A percentile compares a stretch with the other conserved stretches of the same genome.
Evolutionary conservation across 2,113 vertebrate genomes (phyloP).

Genomic region (Myocastor coypus): DNA sequence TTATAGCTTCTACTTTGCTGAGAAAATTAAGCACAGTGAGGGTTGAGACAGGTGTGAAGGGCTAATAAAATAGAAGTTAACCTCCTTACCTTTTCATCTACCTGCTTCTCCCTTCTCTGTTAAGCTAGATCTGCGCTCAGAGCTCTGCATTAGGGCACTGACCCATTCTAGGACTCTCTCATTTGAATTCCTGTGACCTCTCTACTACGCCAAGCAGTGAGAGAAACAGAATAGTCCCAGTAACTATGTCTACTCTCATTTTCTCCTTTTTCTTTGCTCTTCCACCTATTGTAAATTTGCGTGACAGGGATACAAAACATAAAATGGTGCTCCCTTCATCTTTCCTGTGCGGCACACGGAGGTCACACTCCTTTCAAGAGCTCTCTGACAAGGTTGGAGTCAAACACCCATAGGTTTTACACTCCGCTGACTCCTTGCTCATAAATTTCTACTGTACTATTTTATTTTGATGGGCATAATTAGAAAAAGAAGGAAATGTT

Average conservation of each 20-base stretch:
- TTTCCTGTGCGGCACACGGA: neutral
- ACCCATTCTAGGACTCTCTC: neutral
- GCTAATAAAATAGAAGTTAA: neutral
- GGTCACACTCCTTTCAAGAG: neutral
- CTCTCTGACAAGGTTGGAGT: constrained; percentile 31
- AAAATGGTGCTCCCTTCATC: neutral
- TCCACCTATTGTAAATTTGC: neutral
- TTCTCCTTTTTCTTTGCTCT: neutral
- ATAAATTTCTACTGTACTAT: constrained; percentile 19
- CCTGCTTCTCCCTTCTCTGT: neutral
- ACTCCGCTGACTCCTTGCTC: constrained; percentile 30
- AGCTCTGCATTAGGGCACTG: neutral
- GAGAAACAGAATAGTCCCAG: neutral
- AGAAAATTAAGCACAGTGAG: neutral
- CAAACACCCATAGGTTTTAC: neutral
- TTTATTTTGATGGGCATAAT: constrained; percentile 61
- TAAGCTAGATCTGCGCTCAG: neutral
- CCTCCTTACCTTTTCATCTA: neutral
- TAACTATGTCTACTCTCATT: neutral
- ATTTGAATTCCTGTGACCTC: neutral
- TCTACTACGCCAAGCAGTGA: neutral
- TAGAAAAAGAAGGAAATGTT: constrained; percentile 52
- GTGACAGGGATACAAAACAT: neutral
- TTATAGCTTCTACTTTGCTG: neutral
- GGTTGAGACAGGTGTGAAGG: neutral